Evolutionary conservation across 2,113 vertebrate species (phyloP).

Genomic region (Tapirus terrestris): DNA sequence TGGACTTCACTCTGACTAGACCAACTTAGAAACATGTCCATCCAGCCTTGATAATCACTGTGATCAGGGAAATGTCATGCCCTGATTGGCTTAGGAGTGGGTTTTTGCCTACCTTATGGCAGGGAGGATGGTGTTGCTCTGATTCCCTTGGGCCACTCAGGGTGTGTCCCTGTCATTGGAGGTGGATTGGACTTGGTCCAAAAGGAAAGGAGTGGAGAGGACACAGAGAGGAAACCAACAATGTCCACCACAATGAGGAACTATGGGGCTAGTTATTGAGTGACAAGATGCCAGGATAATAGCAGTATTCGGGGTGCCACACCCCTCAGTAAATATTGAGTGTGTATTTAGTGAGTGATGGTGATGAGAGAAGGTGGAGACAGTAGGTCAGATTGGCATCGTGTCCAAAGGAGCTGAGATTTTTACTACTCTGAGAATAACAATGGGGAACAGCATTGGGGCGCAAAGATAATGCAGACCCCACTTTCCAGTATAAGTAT

Average conservation of each 20-base stretch:
- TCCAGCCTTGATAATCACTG: background rate
- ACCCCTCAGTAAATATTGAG: background rate
- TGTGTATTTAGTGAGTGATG: background rate
- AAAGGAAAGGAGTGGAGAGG: background rate
- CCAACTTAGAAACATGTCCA: background rate
- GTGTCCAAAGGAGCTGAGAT: background rate
- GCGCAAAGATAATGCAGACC: background rate
- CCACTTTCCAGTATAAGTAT: background rate
- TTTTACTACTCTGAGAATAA: background rate
- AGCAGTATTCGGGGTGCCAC: background rate
- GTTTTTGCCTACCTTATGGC: background rate
- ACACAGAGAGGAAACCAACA: background rate
- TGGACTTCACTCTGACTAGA: background rate
- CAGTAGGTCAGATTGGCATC: background rate
- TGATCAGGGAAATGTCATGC: background rate
- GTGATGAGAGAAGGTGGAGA: background rate
- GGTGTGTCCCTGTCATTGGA: background rate
- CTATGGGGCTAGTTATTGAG: background rate
- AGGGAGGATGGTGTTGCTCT: background rate
- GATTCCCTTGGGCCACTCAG: background rate
- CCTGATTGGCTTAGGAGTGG: background rate
- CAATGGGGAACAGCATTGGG: background rate
- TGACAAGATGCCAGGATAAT: background rate
- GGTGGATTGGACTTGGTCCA: background rate
- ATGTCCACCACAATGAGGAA: background rate